A percentile compares a stretch with the other conserved stretches of the same genome.
phyloP scores from a whole-genome alignment of 1,140 invertebrate genomes.

The Drosophila azteca region DNA sequence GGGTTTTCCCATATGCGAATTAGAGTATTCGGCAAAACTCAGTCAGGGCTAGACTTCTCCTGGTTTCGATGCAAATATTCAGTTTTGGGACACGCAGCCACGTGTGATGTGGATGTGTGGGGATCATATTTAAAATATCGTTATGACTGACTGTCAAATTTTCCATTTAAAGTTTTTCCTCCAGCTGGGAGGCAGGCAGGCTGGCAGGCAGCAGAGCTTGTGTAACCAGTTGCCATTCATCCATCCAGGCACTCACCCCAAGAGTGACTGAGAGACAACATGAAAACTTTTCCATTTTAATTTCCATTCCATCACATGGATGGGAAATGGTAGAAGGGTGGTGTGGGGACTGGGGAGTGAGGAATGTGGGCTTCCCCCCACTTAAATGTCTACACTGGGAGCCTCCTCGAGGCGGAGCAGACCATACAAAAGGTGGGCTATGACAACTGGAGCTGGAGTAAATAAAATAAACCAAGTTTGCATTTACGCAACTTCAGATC shows the following conservation, averaged over 20 bases:
- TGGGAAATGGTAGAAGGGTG: no score
- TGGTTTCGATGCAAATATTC: slow-evolving; percentile 24
- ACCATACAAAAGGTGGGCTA: slow-evolving; percentile 61
- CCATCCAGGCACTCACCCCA: slow-evolving; percentile 20
- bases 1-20: not conserved
- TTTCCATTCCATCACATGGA: slow-evolving; percentile 65
- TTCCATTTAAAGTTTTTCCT: slow-evolving; percentile 76
- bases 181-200: slow-evolving; percentile 2
- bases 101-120: slow-evolving; percentile 11
- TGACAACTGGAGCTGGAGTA: slow-evolving; percentile 49
- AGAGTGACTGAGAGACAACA: slow-evolving; percentile 17
- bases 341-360: not conserved
- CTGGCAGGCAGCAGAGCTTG: slow-evolving; percentile 21
- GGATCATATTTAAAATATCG: slow-evolving; percentile 72
- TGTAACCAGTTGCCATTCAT: slow-evolving; percentile 28
- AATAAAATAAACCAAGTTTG: slow-evolving; percentile 65
- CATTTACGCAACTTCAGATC: slow-evolving; percentile 44
- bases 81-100: slow-evolving; percentile 23
- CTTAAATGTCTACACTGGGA: slow-evolving; percentile 57
- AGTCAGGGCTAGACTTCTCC: slow-evolving; percentile 7
- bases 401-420: not conserved
- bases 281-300: slow-evolving; percentile 65
- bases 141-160: slow-evolving; percentile 74
- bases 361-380: slow-evolving; percentile 3
- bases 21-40: not conserved